phyloP scores from a whole-genome alignment of 37 sponge, comb jelly and placozoan genomes.

The Chondrilla cf. caribensis region DNA sequence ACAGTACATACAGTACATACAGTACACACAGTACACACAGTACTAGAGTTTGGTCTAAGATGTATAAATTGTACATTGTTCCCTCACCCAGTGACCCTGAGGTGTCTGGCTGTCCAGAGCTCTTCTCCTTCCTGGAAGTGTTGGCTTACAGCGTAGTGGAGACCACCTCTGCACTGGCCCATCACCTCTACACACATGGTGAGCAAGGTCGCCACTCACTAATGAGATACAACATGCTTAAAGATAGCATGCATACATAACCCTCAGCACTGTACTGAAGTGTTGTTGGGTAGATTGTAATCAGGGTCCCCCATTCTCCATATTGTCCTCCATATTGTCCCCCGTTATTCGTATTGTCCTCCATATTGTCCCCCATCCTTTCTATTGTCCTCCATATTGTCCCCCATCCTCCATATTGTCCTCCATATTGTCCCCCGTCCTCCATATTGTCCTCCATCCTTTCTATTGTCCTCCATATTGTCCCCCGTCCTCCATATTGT shows the following conservation, averaged over 20 bases:
- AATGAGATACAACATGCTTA: neutral
- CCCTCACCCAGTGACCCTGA: conserved; percentile 38
- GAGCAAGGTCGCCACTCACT: too few relatives aligned
- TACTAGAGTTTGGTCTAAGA: too few relatives aligned
- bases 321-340: neutral
- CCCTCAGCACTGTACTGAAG: too few relatives aligned
- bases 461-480: too few relatives aligned
- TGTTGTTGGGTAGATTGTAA: too few relatives aligned
- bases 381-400: neutral
- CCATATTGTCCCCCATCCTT: neutral
- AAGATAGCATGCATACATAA: neutral
- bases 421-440: too few relatives aligned
- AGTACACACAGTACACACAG: too few relatives aligned
- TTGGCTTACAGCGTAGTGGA: conserved; percentile 60
- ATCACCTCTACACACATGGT: conserved; percentile 60
- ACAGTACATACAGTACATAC: too few relatives aligned
- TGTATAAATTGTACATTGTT: conserved; percentile 1
- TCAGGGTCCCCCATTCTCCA: neutral
- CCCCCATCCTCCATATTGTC: too few relatives aligned
- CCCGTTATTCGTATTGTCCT: too few relatives aligned
- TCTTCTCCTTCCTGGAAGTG: conserved; percentile 65
- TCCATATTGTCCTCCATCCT: too few relatives aligned
- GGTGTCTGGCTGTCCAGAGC: conserved; percentile 53
- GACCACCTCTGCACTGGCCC: conserved; percentile 51
- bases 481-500: too few relatives aligned